phyloP scores from a whole-genome alignment of 1,140 invertebrate genomes.

The Cyrtorhinus lividipennis region DNA sequence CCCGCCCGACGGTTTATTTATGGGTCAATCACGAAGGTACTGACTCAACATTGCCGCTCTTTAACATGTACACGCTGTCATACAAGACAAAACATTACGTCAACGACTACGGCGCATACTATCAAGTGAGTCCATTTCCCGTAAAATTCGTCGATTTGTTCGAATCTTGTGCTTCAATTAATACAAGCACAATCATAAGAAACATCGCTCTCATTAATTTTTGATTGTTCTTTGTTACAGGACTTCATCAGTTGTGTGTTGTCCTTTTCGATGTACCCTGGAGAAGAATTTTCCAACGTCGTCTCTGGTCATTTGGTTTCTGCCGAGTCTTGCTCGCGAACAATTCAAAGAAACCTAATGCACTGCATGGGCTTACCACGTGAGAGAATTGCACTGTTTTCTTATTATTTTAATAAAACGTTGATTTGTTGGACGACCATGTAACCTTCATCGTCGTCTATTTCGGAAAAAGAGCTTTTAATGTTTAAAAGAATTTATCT shows the following conservation, averaged over 20 bases:
- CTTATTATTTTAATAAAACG: too few species aligned
- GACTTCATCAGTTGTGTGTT: not conserved
- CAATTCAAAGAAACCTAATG: not conserved
- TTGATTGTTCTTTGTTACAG: too few species aligned
- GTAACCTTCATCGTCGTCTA: too few species aligned
- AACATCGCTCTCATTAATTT: too few species aligned
- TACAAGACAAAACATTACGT: not conserved
- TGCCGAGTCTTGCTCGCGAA: not conserved
- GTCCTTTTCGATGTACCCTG: not conserved
- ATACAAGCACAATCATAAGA: too few species aligned
- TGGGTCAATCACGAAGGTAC: constrained; percentile 1
- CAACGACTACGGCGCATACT: not conserved
- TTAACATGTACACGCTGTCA: not conserved
- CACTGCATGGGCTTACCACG: not conserved
- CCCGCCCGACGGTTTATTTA: not conserved
- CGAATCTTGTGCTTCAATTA: too few species aligned
- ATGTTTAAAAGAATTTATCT: too few species aligned
- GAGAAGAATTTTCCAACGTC: not conserved
- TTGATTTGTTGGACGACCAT: too few species aligned
- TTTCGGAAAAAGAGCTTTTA: too few species aligned
- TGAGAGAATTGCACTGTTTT: too few species aligned
- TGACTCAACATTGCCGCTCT: not conserved
- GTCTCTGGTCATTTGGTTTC: not conserved
- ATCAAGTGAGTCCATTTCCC: not conserved
- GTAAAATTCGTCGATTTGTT: too few species aligned